Evolutionary conservation across 2,113 vertebrate species (phyloP).

Genomic region (Athene noctua): DNA sequence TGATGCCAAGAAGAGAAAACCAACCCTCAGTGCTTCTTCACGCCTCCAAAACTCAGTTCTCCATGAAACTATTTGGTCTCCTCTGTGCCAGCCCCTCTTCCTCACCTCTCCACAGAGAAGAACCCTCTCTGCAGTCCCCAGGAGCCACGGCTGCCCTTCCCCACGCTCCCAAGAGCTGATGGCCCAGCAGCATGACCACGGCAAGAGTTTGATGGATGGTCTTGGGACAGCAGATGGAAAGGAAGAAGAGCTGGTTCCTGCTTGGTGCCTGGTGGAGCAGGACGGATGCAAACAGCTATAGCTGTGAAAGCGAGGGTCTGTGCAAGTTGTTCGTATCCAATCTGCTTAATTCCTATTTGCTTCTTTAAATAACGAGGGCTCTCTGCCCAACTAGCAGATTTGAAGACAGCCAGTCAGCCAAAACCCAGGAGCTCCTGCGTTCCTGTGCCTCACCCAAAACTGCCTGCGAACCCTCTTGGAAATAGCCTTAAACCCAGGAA

Average conservation of each 20-base stretch:
- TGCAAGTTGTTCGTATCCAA: not conserved
- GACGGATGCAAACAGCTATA: not conserved
- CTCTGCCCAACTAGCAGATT: not conserved
- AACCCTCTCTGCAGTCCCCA: not conserved
- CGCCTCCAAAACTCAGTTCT: accelerated
- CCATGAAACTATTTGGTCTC: not conserved
- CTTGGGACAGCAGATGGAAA: not conserved
- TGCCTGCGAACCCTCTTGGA: not conserved
- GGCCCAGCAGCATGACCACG: accelerated
- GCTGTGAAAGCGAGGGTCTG: not conserved
- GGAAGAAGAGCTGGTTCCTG: not conserved
- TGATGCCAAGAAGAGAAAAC: not conserved
- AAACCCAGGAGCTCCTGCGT: not conserved
- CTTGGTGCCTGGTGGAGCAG: not conserved
- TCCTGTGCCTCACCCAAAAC: not conserved
- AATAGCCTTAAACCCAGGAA: not conserved
- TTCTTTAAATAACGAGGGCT: not conserved
- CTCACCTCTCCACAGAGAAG: not conserved
- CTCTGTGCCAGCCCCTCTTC: not conserved
- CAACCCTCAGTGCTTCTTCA: not conserved
- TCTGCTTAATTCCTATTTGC: not conserved
- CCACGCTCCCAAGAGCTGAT: not conserved
- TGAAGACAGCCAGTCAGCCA: not conserved
- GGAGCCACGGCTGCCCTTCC: accelerated
- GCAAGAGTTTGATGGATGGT: not conserved